Conservation (phyloP, 92 coral and sea anemone genomes). For the Palythoa grandiflora region DNA sequence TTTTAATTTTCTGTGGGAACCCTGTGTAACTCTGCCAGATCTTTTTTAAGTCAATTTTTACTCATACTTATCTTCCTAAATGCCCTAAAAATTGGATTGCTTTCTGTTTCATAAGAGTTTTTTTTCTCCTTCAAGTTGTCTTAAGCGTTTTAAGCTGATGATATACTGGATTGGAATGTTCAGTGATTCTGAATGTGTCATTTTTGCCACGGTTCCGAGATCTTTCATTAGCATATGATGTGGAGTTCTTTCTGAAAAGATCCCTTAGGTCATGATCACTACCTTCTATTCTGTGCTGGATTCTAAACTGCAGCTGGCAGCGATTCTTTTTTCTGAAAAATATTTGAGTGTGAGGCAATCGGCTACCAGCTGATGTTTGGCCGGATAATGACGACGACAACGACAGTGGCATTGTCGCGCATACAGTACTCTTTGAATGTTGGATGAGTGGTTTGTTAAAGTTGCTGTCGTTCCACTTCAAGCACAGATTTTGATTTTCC, state of each 20-base stretch:
- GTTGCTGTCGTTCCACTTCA: background rate
- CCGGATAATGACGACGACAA: conserved; percentile 11
- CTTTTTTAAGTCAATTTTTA: no score
- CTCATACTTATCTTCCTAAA: no score
- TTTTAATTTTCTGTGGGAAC: no score
- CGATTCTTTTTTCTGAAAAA: background rate
- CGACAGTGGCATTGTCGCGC: conserved; percentile 1
- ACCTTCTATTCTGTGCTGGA: background rate
- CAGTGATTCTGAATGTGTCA: conserved; percentile 13
- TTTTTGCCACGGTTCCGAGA: conserved; percentile 7
- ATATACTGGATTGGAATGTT: background rate
- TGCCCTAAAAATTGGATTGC: no score
- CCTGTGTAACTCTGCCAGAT: no score
- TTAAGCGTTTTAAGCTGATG: no score
- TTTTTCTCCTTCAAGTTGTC: no score
- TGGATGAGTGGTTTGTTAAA: background rate
- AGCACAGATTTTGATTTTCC: background rate
- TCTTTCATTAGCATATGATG: conserved; percentile 14
- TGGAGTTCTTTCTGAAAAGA: conserved; percentile 18
- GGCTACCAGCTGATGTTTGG: conserved; percentile 20
- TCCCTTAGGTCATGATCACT: conserved; percentile 24
- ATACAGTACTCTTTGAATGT: background rate
- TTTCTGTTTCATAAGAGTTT: no score
- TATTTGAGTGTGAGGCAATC: background rate
- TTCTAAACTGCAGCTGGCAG: conserved; percentile 32